A percentile compares a stretch with the other conserved stretches of the same genome.
Evolutionary conservation across 2,888 invertebrate species (phyloP).

Genomic region (Volucella inanis): DNA sequence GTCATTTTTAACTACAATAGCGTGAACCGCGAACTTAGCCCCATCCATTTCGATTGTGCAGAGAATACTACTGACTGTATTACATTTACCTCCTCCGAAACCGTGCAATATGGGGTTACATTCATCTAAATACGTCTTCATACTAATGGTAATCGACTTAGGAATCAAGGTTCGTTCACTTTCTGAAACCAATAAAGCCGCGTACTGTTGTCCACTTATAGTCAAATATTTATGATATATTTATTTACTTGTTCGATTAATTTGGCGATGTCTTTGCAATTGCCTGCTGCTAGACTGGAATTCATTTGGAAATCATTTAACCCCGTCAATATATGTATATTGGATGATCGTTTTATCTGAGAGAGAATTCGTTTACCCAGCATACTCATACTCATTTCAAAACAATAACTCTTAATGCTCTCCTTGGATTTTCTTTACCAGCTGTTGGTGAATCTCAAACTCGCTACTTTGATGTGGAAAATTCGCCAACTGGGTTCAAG

Average conservation of each 20-base stretch:
- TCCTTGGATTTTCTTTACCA: background rate
- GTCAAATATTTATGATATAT: background rate
- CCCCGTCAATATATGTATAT: too few relatives aligned
- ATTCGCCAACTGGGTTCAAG: background rate
- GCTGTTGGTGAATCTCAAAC: background rate
- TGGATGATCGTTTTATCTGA: too few relatives aligned
- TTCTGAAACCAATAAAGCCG: slow-evolving; percentile 6
- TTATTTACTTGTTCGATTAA: background rate
- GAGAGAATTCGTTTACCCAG: too few relatives aligned
- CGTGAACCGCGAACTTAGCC: background rate
- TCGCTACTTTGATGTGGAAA: slow-evolving; percentile 9
- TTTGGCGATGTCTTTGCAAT: background rate
- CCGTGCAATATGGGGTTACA: slow-evolving; percentile 12
- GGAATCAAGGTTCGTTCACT: slow-evolving; percentile 2
- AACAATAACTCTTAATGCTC: background rate
- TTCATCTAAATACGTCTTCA: background rate
- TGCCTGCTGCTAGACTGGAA: background rate
- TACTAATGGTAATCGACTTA: background rate
- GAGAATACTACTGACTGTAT: background rate
- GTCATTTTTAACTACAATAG: background rate
- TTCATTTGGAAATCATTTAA: background rate
- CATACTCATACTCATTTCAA: too few relatives aligned
- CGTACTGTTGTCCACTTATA: background rate
- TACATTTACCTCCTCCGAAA: slow-evolving; percentile 15
- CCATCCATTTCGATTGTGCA: slow-evolving; percentile 12